Evolutionary conservation across 1,140 invertebrate species (phyloP), one percentile per base, ranked within the genome.

Genomic region (Helicorthomorpha holstii): DNA sequence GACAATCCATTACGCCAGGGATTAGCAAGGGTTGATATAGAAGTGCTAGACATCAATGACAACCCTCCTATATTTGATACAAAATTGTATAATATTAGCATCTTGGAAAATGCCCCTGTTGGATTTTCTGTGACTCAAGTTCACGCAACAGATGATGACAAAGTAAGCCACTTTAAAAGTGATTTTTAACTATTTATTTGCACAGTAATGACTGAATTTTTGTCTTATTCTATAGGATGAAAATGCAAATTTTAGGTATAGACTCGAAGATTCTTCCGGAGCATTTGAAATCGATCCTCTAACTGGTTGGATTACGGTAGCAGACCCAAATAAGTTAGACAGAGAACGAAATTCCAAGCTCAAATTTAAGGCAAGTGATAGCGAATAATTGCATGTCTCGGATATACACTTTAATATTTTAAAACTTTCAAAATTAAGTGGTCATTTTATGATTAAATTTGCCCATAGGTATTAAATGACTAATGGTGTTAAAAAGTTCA

Each of bases 11-110:
- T 82, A n/a, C 82, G 83, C 60, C 77, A 77, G 27, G 77, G 80
- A 0, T 65, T 77, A 1, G 80, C 85, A 0, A 69, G 80, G 53
- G 75, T 88, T 0, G 83, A 88, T 63, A 69, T 90, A 0, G 79
- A 85, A 63, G 69, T 90, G 0, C 59, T 83, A 10, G 85, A 90
- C 61, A 62, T 90, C 0, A 89, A 89, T 60, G 85, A 89, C 60
- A 86, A 86, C 64, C 64, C 82, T 19, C 85, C 85, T 0, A 78
- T 85, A 56, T 91, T 91, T 54, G 85, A 88, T 65, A 82, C 85
- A 0, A 84, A 87, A 57, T 77, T 84, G 56, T 90, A 90, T 61
- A 89, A 89, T 56, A 88, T 91, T 38, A 89, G 84, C 55, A 89
- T 91, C 48, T 84, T 90, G 44, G 86, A 91, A 63, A 90, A 91